Conservation (phyloP, 2,113 vertebrate genomes). For the Columbina picui region DNA sequence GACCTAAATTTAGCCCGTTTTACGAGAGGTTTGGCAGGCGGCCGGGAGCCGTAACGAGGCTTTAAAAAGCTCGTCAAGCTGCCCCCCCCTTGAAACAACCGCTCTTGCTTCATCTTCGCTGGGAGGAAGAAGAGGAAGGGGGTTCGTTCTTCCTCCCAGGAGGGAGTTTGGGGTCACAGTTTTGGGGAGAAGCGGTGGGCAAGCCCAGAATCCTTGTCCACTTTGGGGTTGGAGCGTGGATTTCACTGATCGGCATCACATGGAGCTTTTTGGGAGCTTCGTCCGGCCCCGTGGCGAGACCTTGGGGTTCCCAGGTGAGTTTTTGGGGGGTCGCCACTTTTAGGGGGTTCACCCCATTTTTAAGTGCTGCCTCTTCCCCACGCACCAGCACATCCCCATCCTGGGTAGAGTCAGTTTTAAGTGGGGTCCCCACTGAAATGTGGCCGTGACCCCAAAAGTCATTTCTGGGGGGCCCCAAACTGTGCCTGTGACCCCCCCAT, state of each 20-base stretch:
- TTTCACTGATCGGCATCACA: conserved; percentile 79
- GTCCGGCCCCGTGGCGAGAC: conserved; percentile 83
- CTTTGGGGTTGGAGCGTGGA: conserved; percentile 84
- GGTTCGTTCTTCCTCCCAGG: not conserved
- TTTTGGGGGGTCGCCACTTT: not conserved
- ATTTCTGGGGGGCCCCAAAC: not conserved
- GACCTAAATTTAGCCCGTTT: conserved; percentile 80
- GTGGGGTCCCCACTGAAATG: not conserved
- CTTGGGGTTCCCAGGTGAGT: conserved; percentile 88
- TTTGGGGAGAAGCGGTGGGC: not conserved
- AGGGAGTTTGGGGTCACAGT: conserved; percentile 11
- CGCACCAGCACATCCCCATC: accelerated
- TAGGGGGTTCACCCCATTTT: not conserved
- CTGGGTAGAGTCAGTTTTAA: too few species aligned
- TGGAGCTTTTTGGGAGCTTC: conserved; percentile 96
- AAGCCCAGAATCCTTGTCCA: conserved; percentile 70
- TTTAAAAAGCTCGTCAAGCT: conserved; percentile 73
- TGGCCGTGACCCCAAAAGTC: not conserved
- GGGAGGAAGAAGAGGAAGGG: conserved; percentile 15
- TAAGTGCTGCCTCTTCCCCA: not conserved
- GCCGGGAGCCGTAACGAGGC: conserved; percentile 55
- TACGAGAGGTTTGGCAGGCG: conserved; percentile 70
- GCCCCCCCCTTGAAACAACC: not conserved
- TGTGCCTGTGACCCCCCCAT: not conserved
- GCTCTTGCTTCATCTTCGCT: not conserved